These are phyloP conservation scores for Gopherus flavomarginatus DNA, from an alignment of 2,113 vertebrate species.

Conservation along the genomic window DNA sequence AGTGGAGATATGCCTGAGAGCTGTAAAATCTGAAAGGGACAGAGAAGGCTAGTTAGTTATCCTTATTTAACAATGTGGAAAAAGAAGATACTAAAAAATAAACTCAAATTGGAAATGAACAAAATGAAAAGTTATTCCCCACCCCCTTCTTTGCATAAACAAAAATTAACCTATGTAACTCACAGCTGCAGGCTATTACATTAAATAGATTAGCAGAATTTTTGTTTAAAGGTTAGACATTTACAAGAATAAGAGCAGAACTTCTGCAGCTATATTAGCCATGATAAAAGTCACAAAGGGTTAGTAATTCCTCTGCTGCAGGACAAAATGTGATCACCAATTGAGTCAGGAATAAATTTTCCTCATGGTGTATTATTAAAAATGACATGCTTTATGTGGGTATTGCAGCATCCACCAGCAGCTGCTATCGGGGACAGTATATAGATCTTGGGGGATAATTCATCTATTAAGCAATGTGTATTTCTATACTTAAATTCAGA, in stretches of 20 bases:
- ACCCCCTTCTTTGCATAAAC: background rate
- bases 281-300: background rate
- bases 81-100: background rate
- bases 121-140: background rate
- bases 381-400: fast-evolving
- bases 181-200: background rate
- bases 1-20: background rate
- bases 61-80: background rate
- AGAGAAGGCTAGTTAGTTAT: background rate
- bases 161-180: background rate
- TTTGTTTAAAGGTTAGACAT: background rate
- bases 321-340: background rate
- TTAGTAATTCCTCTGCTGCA: background rate
- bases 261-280: background rate
- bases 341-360: background rate
- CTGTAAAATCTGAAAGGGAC: background rate
- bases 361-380: background rate
- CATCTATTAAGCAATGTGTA: fast-evolving
- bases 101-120: background rate
- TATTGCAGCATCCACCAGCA: background rate
- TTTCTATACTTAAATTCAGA: background rate
- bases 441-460: background rate
- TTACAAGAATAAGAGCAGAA: background rate
- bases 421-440: background rate
- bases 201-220: background rate